Percentiles rank a stretch among this genome's conserved stretches.
Evolutionary conservation across 2,797 vertebrate species (phyloP).

Genomic region (Neoniphon sammara): DNA sequence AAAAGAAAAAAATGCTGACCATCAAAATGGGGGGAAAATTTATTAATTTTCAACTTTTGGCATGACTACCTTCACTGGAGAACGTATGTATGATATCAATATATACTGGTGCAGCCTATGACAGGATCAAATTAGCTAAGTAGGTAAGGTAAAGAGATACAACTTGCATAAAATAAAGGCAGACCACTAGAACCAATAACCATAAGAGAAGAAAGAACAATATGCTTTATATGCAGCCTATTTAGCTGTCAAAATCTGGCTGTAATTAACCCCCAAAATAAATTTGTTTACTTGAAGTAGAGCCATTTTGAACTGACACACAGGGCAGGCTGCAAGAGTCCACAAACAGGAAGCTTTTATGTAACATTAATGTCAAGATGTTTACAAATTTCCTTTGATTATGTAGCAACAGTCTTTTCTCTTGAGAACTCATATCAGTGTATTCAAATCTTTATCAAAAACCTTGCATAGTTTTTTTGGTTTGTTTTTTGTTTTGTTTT

Average conservation of each 20-base stretch:
- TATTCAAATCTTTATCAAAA: background rate
- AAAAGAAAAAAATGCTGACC: too few relatives aligned
- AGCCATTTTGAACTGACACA: slow-evolving; percentile 5
- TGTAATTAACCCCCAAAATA: background rate
- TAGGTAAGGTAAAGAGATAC: too few relatives aligned
- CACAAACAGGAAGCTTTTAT: slow-evolving; percentile 33
- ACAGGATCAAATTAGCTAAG: too few relatives aligned
- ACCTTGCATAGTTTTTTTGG: too few relatives aligned
- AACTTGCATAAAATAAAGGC: too few relatives aligned
- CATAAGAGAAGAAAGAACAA: background rate
- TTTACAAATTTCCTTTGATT: slow-evolving; percentile 33
- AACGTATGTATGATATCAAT: too few relatives aligned
- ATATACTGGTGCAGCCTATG: too few relatives aligned
- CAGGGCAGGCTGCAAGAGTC: background rate
- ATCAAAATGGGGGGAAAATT: too few relatives aligned
- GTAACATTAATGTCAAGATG: slow-evolving; percentile 37
- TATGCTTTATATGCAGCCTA: background rate
- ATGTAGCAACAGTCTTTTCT: slow-evolving; percentile 21
- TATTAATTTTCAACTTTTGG: too few relatives aligned
- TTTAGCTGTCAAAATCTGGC: background rate
- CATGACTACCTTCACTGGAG: too few relatives aligned
- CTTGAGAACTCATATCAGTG: slow-evolving; percentile 2
- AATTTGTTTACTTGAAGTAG: slow-evolving; percentile 3
- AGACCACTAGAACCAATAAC: too few relatives aligned
- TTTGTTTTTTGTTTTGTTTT: too few relatives aligned